phyloP scores from a whole-genome alignment of 1,140 invertebrate species.

The Elysia chlorotica region DNA sequence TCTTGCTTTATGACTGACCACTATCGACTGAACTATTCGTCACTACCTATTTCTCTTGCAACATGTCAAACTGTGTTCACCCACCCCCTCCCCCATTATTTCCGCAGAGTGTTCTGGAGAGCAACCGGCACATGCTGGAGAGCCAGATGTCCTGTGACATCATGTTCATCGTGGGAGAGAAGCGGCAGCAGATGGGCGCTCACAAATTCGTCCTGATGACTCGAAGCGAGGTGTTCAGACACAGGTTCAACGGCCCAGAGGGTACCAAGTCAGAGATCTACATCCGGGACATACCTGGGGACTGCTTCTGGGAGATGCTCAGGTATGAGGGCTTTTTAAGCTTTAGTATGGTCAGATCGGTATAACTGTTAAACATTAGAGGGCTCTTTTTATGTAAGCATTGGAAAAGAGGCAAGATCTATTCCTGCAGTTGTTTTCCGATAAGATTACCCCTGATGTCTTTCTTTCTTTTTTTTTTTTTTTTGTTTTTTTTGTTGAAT shows the following conservation, averaged over 20 bases:
- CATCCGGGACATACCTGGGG: slow-evolving; percentile 5
- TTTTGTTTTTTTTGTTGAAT: no score
- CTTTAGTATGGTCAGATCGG: not conserved
- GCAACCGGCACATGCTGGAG: slow-evolving; percentile 24
- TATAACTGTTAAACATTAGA: no score
- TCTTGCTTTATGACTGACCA: no score
- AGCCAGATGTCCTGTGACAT: slow-evolving; percentile 28
- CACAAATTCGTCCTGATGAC: slow-evolving; percentile 22
- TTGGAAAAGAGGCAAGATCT: no score
- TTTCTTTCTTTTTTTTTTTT: no score
- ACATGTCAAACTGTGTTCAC: no score
- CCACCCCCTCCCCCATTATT: no score
- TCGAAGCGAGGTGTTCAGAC: slow-evolving; percentile 18
- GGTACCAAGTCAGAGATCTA: not conserved
- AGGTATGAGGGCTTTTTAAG: slow-evolving; percentile 8
- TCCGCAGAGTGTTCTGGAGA: slow-evolving; percentile 19
- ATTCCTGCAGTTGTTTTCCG: no score
- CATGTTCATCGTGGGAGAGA: slow-evolving; percentile 20
- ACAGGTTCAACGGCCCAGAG: slow-evolving; percentile 23
- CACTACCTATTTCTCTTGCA: not conserved
- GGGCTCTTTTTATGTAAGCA: no score
- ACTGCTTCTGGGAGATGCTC: slow-evolving; percentile 26
- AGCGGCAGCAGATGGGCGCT: slow-evolving; percentile 17
- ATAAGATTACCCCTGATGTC: no score
- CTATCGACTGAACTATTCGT: no score